Evolutionary conservation across 2,888 invertebrate species (phyloP), one percentile per base, ranked within the genome.

Genomic region (Altica lythri): DNA sequence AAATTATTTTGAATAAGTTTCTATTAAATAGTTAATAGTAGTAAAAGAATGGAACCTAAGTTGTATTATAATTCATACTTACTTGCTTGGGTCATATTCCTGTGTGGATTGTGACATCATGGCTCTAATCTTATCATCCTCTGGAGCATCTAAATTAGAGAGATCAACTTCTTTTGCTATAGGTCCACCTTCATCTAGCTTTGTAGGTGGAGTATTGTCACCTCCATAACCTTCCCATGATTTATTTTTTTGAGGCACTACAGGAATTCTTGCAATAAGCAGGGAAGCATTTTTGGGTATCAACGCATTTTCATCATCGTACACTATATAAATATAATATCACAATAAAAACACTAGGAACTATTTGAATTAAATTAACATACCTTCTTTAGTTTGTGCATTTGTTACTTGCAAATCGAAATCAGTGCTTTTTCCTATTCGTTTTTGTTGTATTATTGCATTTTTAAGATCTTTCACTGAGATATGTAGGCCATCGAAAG

Each of bases 261-360:
- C 80, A 8, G 98, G 98, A 47, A 98, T 88, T 71, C 99, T 82
- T 35, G 95, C 92, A 62, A 99, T 93, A 63, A 97, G 88, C 27
- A 99, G 84, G 17, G 97, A 97, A 51, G 98, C 94, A 76, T 99
- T 99, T 80, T 98, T 95, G 19, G 97, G 95, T 70, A 99, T 96
- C 63, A 98, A 80, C 38, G 89, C 86, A 70, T 86, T 86, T 70
- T 96, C 95, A 78, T 95, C 91, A 40, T 86, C 86, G 79, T 98
- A 99, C 67, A 92, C 96, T 96, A 40, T 48, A 22, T 44, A 42
- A n/a, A 30, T 18, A n/a, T 19, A 30, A 18, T 12, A 27, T 10
- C n/a, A 1, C 5, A 12, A 12, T 8, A 25, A 46, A 10, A 9
- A 14, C n/a, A n/a, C n/a, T n/a, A n/a, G n/a, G n/a, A n/a, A 8